phyloP scores from a whole-genome alignment of 2,797 vertebrate genomes.

The Anguilla obscura region DNA sequence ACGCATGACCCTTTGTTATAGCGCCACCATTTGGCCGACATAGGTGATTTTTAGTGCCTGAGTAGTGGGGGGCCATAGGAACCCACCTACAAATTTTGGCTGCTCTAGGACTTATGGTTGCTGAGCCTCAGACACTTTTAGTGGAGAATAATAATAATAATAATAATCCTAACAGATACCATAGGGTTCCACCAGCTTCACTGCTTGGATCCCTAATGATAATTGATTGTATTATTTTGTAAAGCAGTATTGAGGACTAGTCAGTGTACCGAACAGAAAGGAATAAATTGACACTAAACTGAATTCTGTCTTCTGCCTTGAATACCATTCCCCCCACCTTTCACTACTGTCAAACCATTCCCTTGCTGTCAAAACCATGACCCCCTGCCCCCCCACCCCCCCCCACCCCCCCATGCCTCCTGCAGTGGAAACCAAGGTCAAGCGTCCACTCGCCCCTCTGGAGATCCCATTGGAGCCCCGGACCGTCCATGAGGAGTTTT shows the following conservation, averaged over 20 bases:
- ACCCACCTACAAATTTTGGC: no score
- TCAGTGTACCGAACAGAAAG: background rate
- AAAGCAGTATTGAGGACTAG: background rate
- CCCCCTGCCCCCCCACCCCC: background rate
- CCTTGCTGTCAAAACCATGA: background rate
- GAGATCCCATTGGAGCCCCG: slow-evolving; percentile 72
- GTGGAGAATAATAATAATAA: no score
- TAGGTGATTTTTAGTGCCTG: no score
- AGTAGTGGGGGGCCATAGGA: no score
- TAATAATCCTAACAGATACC: no score
- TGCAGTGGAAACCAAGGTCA: slow-evolving; percentile 76
- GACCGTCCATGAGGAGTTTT: slow-evolving; percentile 77
- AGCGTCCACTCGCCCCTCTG: slow-evolving; percentile 72
- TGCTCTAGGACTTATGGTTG: no score
- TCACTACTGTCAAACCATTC: background rate
- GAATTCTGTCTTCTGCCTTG: background rate
- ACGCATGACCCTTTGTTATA: no score
- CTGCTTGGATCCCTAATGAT: no score
- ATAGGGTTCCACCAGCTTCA: no score
- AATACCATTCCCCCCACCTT: background rate
- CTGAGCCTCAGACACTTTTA: no score
- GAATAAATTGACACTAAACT: background rate
- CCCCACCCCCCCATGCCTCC: background rate
- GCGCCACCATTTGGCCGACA: no score
- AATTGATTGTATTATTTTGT: no score